Evolutionary conservation across 2,113 vertebrate species (phyloP).

Genomic region (Bos indicus): DNA sequence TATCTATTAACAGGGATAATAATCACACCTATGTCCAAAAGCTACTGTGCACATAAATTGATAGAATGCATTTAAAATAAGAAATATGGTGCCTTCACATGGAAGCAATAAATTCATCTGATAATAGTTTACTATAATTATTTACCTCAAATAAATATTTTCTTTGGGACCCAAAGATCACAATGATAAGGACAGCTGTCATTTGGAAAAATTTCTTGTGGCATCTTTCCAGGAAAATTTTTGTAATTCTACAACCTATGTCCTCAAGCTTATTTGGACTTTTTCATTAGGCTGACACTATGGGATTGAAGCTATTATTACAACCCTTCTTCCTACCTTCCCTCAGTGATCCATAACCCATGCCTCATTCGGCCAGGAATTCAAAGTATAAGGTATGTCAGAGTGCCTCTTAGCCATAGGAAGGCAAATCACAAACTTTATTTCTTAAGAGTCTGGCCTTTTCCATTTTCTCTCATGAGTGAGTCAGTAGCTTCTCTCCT

Average conservation of each 20-base stretch:
- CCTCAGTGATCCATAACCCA: not conserved
- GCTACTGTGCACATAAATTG: not conserved
- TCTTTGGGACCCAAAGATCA: not conserved
- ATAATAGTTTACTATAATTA: not conserved
- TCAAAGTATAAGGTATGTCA: not conserved
- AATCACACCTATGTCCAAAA: not conserved
- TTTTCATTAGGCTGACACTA: not conserved
- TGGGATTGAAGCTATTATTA: not conserved
- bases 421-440: not conserved
- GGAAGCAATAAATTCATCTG: not conserved
- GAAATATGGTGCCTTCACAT: not conserved
- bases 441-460: not conserved
- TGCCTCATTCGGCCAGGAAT: not conserved
- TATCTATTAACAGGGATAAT: not conserved
- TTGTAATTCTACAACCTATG: not conserved
- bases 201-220: not conserved
- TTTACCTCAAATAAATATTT: not conserved
- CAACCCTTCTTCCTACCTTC: not conserved
- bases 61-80: not conserved
- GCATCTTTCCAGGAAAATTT: not conserved
- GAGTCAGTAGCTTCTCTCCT: not conserved
- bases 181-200: not conserved
- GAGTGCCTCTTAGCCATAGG: not conserved
- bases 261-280: not conserved
- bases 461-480: not conserved